Evolutionary conservation across 2,797 vertebrate species (phyloP).

Genomic region (Cygnus olor): DNA sequence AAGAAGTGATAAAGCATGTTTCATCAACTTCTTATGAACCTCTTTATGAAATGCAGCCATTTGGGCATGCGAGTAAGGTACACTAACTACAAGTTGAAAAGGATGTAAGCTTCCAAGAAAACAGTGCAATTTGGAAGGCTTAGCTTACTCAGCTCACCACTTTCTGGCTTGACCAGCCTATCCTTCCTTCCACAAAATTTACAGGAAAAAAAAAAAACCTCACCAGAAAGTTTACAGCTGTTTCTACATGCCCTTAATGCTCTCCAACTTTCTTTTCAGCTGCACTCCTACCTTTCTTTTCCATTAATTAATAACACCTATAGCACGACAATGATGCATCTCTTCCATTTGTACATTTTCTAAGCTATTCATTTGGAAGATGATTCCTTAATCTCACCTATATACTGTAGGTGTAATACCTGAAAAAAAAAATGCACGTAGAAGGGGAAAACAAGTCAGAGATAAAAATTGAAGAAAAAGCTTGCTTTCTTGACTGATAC

Average conservation of each 20-base stretch:
- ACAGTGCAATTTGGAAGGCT: neutral
- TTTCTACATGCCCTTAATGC: neutral
- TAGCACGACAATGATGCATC: neutral
- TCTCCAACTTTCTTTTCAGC: neutral
- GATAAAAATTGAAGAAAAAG: neutral
- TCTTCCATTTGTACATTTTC: neutral
- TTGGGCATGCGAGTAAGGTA: neutral
- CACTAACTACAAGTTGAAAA: neutral
- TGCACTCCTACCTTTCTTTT: neutral
- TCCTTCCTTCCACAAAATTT: neutral
- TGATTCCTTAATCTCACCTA: neutral
- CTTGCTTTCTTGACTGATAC: neutral
- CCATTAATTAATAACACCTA: neutral
- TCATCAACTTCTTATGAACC: neutral
- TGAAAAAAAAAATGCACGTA: neutral
- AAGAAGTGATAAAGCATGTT: neutral
- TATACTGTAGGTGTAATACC: neutral
- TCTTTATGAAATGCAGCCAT: neutral
- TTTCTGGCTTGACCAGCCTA: neutral
- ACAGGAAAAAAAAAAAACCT: neutral
- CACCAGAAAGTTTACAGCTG: neutral
- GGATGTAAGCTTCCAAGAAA: neutral
- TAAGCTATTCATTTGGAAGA: neutral
- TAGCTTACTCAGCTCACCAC: neutral
- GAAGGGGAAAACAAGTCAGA: neutral